phyloP scores from a whole-genome alignment of 2,113 vertebrate genomes.

The Craseonycteris thonglongyai region DNA sequence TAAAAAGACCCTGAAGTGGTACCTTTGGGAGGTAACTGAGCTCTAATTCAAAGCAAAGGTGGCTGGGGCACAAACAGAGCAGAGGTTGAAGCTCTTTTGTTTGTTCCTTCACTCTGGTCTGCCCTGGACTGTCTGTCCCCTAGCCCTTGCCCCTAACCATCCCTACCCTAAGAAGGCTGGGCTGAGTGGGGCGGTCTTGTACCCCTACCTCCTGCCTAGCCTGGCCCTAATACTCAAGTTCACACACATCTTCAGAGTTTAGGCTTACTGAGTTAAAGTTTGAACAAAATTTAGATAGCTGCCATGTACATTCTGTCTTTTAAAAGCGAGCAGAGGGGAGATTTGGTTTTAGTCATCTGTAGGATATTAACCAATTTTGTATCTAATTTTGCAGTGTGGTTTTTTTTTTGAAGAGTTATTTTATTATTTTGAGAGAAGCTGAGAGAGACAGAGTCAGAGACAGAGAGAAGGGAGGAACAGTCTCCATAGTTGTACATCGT shows the following conservation, averaged over 20 bases:
- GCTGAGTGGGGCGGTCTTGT: too few relatives aligned
- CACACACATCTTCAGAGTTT: neutral
- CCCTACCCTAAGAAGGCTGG: neutral
- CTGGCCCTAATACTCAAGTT: neutral
- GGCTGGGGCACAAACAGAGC: neutral
- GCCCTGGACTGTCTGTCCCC: rapidly evolving
- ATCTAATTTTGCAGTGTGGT: neutral
- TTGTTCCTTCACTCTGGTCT: neutral
- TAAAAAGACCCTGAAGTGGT: neutral
- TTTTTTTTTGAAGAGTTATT: too few relatives aligned
- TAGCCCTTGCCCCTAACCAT: neutral
- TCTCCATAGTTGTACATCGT: too few relatives aligned
- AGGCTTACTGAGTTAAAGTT: neutral
- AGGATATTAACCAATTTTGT: neutral
- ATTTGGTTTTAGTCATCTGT: neutral
- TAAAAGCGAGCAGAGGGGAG: neutral
- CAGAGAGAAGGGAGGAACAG: too few relatives aligned
- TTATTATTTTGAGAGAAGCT: too few relatives aligned
- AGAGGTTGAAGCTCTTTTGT: neutral
- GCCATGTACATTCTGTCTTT: neutral
- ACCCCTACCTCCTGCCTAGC: rapidly evolving
- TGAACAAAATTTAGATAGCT: neutral
- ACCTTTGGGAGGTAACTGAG: neutral
- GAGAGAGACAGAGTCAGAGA: too few relatives aligned
- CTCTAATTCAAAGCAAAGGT: neutral